These are phyloP conservation scores for Homarus gammarus DNA, from an alignment of 2,888 invertebrate species.

Conservation along the genomic window DNA sequence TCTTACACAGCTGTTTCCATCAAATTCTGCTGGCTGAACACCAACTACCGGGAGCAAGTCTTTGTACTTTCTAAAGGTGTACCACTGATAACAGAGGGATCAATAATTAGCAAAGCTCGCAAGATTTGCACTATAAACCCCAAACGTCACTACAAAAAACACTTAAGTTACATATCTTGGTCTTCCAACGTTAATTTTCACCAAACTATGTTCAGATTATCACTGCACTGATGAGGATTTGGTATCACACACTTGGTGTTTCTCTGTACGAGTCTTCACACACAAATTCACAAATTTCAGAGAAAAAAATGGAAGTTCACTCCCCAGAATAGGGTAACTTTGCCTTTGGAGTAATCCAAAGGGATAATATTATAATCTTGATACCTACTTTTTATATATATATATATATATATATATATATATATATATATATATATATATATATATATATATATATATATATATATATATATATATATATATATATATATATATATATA, in stretches of 20 bases:
- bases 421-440: too few relatives aligned
- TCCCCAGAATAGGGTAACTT: not conserved
- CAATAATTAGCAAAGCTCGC: constrained; percentile 20
- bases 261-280: not conserved
- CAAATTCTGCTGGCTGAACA: constrained; percentile 39
- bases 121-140: constrained; percentile 31
- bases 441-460: too few relatives aligned
- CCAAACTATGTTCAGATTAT: constrained; percentile 13
- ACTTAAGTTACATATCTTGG: constrained; percentile 3
- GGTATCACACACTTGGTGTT: constrained; percentile 27
- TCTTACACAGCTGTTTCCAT: constrained; percentile 13
- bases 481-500: too few relatives aligned
- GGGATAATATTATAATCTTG: constrained; percentile 6
- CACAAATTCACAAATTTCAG: not conserved
- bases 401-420: too few relatives aligned
- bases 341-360: constrained; percentile 17
- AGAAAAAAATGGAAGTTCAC: constrained; percentile 1
- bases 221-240: constrained; percentile 41
- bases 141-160: constrained; percentile 26
- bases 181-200: constrained; percentile 9
- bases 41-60: constrained; percentile 56
- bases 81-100: constrained; percentile 48
- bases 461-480: too few relatives aligned
- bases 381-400: not conserved
- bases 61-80: constrained; percentile 72